Conservation (phyloP, 2,797 vertebrate species). For the Parauchenoglanis ngamensis region DNA sequence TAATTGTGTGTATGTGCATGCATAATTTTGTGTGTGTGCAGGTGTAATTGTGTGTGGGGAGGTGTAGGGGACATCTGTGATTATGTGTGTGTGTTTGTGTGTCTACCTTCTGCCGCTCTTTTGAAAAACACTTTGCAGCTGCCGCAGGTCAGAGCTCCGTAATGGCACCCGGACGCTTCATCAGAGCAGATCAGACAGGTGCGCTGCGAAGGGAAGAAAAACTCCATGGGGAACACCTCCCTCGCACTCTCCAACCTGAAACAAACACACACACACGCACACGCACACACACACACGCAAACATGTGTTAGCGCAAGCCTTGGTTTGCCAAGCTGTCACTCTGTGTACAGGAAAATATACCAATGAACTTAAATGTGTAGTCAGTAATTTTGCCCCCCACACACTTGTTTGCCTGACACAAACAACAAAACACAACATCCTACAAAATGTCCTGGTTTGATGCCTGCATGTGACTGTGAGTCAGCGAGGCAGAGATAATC, state of each 20-base stretch:
- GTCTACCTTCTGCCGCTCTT: constrained; percentile 92
- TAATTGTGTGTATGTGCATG: background rate
- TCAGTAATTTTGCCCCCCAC: background rate
- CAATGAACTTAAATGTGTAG: background rate
- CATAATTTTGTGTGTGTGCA: background rate
- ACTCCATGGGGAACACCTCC: constrained; percentile 92
- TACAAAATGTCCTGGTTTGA: background rate
- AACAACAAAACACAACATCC: too few species aligned
- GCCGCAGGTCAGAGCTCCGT: constrained; percentile 95
- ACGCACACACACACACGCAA: constrained; percentile 23
- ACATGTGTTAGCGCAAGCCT: background rate
- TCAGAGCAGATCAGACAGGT: constrained; percentile 96
- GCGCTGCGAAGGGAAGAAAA: constrained; percentile 96
- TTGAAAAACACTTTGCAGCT: constrained; percentile 99
- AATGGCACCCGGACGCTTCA: constrained; percentile 97
- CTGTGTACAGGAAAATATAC: background rate
- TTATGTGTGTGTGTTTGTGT: background rate
- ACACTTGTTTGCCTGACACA: background rate
- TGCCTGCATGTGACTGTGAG: background rate
- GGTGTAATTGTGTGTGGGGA: background rate
- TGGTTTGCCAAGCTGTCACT: background rate
- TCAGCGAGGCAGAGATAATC: too few species aligned
- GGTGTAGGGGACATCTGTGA: background rate
- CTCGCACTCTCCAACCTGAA: constrained; percentile 82
- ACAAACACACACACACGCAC: constrained; percentile 35